Evolutionary conservation across 2,797 vertebrate species (phyloP), one percentile per base, ranked within the genome.

Genomic region (Poecile montanus): DNA sequence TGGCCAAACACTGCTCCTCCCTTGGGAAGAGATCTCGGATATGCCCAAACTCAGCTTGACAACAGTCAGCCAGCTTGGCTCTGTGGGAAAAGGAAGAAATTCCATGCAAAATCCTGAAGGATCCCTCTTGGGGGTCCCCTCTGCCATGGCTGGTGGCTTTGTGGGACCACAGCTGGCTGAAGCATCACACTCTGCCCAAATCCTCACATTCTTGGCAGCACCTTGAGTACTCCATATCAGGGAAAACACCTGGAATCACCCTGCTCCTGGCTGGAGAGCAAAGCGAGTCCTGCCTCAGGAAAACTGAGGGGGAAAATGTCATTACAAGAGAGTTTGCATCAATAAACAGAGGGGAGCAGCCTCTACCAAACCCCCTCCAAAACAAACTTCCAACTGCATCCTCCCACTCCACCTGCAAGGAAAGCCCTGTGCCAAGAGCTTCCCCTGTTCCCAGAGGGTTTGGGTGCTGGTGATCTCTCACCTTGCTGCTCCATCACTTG

Each of bases 21-120:
- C 8, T 73, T 0, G 0, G 38, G 66, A 53, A 56, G 34, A 44
- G 38, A 15, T 9, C 27, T 44, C 2, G 32, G 66, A 53, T 47
- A 7, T 81, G 62, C 8, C 34, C 25, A 11, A 2, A 3, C 18
- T 51, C 0, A 0, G 7, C 1, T 4, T 42, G 47, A 34, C 20
- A 34, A 6, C 23, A 89, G 26, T 14, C 50, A 62, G 53, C 29
- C 10, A 3, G 48, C 42, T 48, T 42, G 44, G 27, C 16, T 77
- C n/a, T 42, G 16, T 6, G 15, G 47, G 21, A 57, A 45, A 89
- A 72, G 16, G 30, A 51, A 74, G 36, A 65, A 51, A 93, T 20
- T 27, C 42, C 38, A 8, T 2, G 6, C 5, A 42, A 62, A 85
- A 72, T 57, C 51, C 44, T 10, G 17, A 61, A 16, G 30, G 32